A percentile compares a stretch with the other conserved stretches of the same genome.
Conservation (phyloP, 2,888 invertebrate genomes). For the Lypha dubia region DNA sequence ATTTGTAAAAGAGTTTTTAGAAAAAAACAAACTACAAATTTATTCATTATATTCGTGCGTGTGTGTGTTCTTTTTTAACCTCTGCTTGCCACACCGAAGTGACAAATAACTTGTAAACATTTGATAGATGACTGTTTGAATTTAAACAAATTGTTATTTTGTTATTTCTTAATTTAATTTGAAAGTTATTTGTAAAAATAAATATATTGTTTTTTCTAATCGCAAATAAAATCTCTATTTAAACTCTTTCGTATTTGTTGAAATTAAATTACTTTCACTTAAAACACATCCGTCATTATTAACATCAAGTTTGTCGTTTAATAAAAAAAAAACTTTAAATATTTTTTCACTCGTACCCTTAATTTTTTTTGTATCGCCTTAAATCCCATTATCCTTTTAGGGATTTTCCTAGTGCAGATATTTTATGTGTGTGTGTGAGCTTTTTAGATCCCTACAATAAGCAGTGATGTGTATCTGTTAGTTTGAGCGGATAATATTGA, state of each 20-base stretch:
- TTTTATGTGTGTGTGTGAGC: not conserved
- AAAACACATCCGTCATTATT: slow-evolving; percentile 70
- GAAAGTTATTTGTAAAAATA: slow-evolving; percentile 29
- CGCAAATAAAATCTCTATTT: slow-evolving; percentile 3
- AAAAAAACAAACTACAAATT: not conserved
- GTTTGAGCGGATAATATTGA: not conserved
- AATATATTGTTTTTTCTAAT: not conserved
- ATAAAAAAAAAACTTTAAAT: slow-evolving; percentile 16
- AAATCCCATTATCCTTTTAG: slow-evolving; percentile 49
- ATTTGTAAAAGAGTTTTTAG: not conserved
- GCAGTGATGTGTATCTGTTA: not conserved
- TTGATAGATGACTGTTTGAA: slow-evolving; percentile 50
- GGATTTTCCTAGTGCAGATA: slow-evolving; percentile 19
- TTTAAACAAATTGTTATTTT: slow-evolving; percentile 53
- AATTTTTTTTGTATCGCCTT: not conserved
- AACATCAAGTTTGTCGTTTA: slow-evolving; percentile 67
- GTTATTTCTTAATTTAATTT: slow-evolving; percentile 31
- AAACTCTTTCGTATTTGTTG: slow-evolving; percentile 34
- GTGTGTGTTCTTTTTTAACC: not conserved
- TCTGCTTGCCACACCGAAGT: not conserved
- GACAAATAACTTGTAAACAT: slow-evolving; percentile 32
- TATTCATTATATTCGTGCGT: not conserved
- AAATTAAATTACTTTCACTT: slow-evolving; percentile 50
- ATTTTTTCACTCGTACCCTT: slow-evolving; percentile 1
- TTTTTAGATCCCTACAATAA: slow-evolving; percentile 4